Evolutionary conservation across 2,888 invertebrate genomes (phyloP), one percentile per base, ranked within the genome.

Genomic region (Sarcophaga carnaria): DNA sequence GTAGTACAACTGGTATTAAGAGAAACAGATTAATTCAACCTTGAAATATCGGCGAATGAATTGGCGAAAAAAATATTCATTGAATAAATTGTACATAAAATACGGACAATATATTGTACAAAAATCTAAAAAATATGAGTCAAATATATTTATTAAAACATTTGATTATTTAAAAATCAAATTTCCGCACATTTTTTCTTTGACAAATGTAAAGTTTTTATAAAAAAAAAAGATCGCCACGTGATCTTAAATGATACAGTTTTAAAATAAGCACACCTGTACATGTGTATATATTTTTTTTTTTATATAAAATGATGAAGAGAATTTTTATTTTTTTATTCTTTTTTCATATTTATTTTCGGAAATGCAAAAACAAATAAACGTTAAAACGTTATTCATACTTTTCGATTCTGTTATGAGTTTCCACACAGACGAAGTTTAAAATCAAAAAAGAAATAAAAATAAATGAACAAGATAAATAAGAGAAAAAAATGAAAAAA

Each of bases 341-440:
- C 20, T 22, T 47, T 69, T 69, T 20, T 37, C 2, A n/a, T 3
- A 37, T n/a, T 45, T 45, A 10, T 47, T 10, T 47, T 22, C 47
- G 6, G 20, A 75, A 27, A 54, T 5, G 25, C 47, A 11, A 49
- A 75, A 25, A 64, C 25, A 66, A 75, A 2, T n/a, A 59, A 27
- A 72, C 59, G 54, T 14, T 12, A 12, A 54, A 54, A 14, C 4
- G 14, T 17, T 14, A 54, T 54, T 54, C 54, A 54, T 54, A 54
- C 12, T 22, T 70, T 81, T 81, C 54, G 17, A 64, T 66, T 14
- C 60, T 63, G 22, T 69, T 62, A 14, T 75, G 37, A 75, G 62
- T 49, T 74, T 37, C 37, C 10, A 37, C 2, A 37, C 37, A 37
- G n/a, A 67, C 22, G 20, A 11, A 62, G 20, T 37, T 37, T 10